These are phyloP conservation scores for Nezara viridula DNA, from an alignment of 2,888 invertebrate genomes.

Conservation along the genomic window DNA sequence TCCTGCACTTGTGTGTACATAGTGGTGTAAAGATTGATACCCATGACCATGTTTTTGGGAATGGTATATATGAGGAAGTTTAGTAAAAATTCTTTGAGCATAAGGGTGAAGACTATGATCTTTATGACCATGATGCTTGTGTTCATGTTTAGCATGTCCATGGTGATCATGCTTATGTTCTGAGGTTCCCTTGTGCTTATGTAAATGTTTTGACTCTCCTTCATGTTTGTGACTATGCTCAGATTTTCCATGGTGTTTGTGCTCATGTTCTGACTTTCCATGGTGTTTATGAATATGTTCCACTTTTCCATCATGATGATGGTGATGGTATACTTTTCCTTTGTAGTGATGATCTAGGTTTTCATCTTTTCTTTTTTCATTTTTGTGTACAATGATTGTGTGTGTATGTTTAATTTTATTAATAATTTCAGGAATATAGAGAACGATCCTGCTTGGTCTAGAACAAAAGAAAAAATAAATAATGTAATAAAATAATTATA, in stretches of 20 bases:
- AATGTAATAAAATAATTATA: not conserved
- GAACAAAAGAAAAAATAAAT: slow-evolving; percentile 47
- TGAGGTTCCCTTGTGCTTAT: slow-evolving; percentile 66
- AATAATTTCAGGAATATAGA: slow-evolving; percentile 62
- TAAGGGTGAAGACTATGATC: slow-evolving; percentile 59
- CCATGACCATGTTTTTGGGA: slow-evolving; percentile 57
- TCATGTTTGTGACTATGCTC: slow-evolving; percentile 63
- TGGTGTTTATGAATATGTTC: slow-evolving; percentile 64
- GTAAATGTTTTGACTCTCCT: slow-evolving; percentile 63
- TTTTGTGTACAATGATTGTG: slow-evolving; percentile 64
- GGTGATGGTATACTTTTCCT: slow-evolving; percentile 64
- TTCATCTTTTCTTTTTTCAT: slow-evolving; percentile 62
- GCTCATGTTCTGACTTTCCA: slow-evolving; percentile 61
- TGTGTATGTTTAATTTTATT: slow-evolving; percentile 63
- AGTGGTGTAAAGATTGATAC: not conserved
- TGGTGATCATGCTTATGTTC: slow-evolving; percentile 64
- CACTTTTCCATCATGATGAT: slow-evolving; percentile 64
- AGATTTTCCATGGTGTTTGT: slow-evolving; percentile 65
- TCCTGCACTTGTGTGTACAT: not conserved
- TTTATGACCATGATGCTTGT: slow-evolving; percentile 61
- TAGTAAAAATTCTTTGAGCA: slow-evolving; percentile 50
- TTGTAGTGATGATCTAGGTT: slow-evolving; percentile 63
- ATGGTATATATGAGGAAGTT: slow-evolving; percentile 47
- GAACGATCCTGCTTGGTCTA: slow-evolving; percentile 61
- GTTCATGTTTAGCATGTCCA: slow-evolving; percentile 64